phyloP scores from a whole-genome alignment of 2,797 vertebrate genomes.

The Iguana delicatissima region DNA sequence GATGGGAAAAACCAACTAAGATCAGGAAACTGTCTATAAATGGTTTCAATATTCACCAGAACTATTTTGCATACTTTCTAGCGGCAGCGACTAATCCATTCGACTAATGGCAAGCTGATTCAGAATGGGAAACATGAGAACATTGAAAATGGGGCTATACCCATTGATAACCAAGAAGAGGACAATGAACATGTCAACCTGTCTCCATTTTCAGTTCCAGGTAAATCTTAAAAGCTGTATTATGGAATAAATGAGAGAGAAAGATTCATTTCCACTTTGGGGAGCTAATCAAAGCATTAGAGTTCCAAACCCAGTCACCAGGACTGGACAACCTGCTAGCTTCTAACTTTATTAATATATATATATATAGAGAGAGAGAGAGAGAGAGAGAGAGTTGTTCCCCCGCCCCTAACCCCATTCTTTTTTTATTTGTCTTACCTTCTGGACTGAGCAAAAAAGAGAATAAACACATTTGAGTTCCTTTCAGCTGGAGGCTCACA shows the following conservation, averaged over 20 bases:
- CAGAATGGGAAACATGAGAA: constrained; percentile 89
- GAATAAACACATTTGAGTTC: background rate
- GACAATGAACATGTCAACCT: constrained; percentile 79
- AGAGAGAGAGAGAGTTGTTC: too few relatives aligned
- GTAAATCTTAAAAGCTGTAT: constrained; percentile 73
- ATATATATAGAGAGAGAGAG: too few relatives aligned
- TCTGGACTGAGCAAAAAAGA: too few relatives aligned
- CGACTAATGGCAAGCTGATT: constrained; percentile 87
- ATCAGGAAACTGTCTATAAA: background rate
- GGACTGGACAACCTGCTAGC: background rate
- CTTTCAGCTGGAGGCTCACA: background rate
- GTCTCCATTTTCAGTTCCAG: constrained; percentile 91
- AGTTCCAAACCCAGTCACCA: too few relatives aligned
- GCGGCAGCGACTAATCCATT: constrained; percentile 94
- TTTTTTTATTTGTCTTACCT: background rate
- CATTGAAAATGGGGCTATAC: constrained; percentile 94
- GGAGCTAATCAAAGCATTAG: background rate
- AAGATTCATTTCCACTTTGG: constrained; percentile 24
- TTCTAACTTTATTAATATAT: background rate
- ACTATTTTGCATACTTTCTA: constrained; percentile 71
- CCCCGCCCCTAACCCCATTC: background rate
- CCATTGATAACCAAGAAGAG: constrained; percentile 83
- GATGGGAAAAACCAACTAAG: background rate
- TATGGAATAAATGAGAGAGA: constrained; percentile 14
- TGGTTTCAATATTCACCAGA: background rate